Base-by-base conservation (phyloP, 2,113 vertebrate species). In the Myrmophylax atrothorax region DNA sequence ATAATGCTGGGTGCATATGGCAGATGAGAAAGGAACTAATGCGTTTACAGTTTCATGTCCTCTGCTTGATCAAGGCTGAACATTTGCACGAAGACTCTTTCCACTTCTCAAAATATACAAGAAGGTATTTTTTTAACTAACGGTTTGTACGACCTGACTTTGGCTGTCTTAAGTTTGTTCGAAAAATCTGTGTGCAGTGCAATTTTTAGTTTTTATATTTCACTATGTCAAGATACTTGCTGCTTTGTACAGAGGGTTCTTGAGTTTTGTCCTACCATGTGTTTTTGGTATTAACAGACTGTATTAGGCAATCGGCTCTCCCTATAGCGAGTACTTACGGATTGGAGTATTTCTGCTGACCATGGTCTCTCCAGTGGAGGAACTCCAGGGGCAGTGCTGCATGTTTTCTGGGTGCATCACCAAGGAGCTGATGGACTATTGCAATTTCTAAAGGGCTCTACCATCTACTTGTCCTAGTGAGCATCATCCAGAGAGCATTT, bases 41-140 rank as follows among this genome's bases (percentile, higher is more conserved):
- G 83, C 6, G 88, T 96, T 90, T 69, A 56, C 91, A 25, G 64
- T 55, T 53, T 87, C 87, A 46, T 14, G 8, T 91, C 72, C 62
- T 96, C 81, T 73, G 50, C 82, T 50, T 76, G 82, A 81, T 87
- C 60, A 63, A 80, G 89, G 87, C 49, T 72, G 92, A 89, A 62
- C 84, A 66, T 96, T 87, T 86, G 74, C 89, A 95, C 91, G 87
- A 97, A 97, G 83, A 96, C 96, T 95, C 96, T 97, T 96, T 94
- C 96, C 73, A 95, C 86, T 91, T 95, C 97, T 95, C 94, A 96
- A 84, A 87, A 90, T 87, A 88, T 42, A 90, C 91, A 91, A 97
- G 97, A 97, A 97, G 96, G 95, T 98, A 97, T 98, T 98, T 98
- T 98, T 98, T 97, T 97, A 96, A 92, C 94, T 95, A 96, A 96